Percentiles rank a stretch among this genome's conserved stretches.
Evolutionary conservation across 2,888 invertebrate species (phyloP).

Genomic region (Lasioglossum oenotherae): DNA sequence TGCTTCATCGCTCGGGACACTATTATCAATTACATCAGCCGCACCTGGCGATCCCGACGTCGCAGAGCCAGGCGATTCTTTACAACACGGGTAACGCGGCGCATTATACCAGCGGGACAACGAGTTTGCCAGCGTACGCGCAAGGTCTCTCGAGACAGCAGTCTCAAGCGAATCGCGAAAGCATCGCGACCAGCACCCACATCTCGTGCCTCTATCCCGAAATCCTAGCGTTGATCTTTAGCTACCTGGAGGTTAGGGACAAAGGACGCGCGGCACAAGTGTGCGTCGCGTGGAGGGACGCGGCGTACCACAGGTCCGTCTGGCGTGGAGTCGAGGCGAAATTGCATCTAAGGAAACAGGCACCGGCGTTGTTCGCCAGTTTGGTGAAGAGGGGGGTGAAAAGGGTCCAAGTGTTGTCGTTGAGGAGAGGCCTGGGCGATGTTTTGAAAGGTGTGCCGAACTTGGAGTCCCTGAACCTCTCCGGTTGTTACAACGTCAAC

Average conservation of each 20-base stretch:
- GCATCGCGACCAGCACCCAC: constrained; percentile 85
- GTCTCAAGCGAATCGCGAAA: constrained; percentile 50
- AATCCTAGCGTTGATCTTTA: constrained; percentile 95
- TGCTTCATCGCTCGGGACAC: constrained; percentile 85
- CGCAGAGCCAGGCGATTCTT: constrained; percentile 71
- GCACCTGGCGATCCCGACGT: constrained; percentile 80
- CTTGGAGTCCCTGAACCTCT: constrained; percentile 94
- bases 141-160: constrained; percentile 70
- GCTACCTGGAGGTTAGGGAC: constrained; percentile 94
- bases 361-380: constrained; percentile 93
- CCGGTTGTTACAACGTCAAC: constrained; percentile 97
- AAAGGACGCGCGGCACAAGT: constrained; percentile 96
- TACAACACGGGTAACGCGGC: constrained; percentile 73
- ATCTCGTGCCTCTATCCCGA: constrained; percentile 96
- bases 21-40: constrained; percentile 84
- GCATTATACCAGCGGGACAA: constrained; percentile 78
- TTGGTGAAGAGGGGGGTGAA: constrained; percentile 95
- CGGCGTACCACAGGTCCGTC: constrained; percentile 95
- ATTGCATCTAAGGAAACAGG: constrained; percentile 93
- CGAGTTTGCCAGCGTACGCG: constrained; percentile 66
- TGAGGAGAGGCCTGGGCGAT: constrained; percentile 93
- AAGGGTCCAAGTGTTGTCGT: constrained; percentile 94
- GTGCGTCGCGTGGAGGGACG: constrained; percentile 95
- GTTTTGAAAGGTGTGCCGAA: constrained; percentile 94
- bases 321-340: constrained; percentile 98